Evolutionary conservation across 2,797 vertebrate species (phyloP), one percentile per base, ranked within the genome.

Genomic region (Valencia hispanica): DNA sequence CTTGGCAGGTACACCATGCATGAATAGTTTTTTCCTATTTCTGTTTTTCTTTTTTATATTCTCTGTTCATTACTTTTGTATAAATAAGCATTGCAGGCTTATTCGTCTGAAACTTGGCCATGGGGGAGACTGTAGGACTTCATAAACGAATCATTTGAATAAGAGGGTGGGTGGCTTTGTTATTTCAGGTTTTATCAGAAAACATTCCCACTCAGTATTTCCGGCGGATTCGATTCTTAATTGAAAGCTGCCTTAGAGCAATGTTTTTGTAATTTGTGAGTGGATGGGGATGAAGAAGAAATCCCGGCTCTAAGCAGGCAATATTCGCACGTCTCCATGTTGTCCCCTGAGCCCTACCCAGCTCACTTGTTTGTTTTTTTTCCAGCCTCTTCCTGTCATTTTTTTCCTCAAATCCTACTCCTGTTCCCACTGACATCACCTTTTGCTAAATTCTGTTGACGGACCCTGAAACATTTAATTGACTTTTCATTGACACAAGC

Each of bases 211-310:
- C 84, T 87, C 36, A 2, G 47, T 74, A 55, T 77, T 79, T 84
- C 81, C 83, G 55, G 70, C 70, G 88, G 79, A 76, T 82, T 74
- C 41, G 68, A 57, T 76, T 89, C 79, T 88, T 91, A 92, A 92
- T 91, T 95, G 87, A 93, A 91, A 66, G 88, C 77, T 82, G 89
- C 92, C 88, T 90, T 87, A 74, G 85, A 93, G 92, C 91, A 83
- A 88, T 63, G 70, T 65, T 70, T n/a, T 89, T 82, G 91, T 93
- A 90, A 94, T 93, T 94, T 83, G 92, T 88, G 81, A 85, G 78
- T 82, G 73, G 84, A 57, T 53, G 73, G 77, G 88, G 93, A 74
- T 43, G 73, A 78, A 80, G 87, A 82, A 84, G 85, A 77, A 86
- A 85, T 84, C 71, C 55, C 34, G 78, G 82, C 79, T 86, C 72